phyloP scores from a whole-genome alignment of 92 coral and sea anemone genomes.

The Siderastrea radians region DNA sequence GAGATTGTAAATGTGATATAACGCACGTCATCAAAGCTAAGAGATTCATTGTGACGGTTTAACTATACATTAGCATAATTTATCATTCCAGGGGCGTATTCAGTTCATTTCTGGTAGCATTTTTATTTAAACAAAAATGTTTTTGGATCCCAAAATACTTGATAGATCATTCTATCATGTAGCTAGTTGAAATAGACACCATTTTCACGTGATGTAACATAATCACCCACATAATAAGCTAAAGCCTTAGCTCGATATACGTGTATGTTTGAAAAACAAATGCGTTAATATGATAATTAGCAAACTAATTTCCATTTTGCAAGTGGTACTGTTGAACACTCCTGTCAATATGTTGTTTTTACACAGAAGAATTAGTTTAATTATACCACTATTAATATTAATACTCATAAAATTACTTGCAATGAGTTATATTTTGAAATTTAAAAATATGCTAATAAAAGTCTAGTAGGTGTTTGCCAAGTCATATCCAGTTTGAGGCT shows the following conservation, averaged over 20 bases:
- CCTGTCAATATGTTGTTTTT: too few relatives aligned
- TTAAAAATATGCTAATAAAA: too few relatives aligned
- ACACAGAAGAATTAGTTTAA: too few relatives aligned
- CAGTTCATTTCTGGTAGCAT: background rate
- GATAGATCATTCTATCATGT: background rate
- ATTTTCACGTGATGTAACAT: slow-evolving; percentile 23
- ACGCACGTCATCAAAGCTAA: background rate
- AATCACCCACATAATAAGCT: background rate
- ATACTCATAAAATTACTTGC: too few relatives aligned
- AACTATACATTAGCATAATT: background rate
- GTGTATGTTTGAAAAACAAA: background rate
- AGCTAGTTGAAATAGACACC: background rate
- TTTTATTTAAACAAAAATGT: background rate
- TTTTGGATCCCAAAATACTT: background rate
- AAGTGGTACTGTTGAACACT: too few relatives aligned
- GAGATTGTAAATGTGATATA: background rate
- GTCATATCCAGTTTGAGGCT: too few relatives aligned
- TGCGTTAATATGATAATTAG: background rate
- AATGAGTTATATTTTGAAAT: too few relatives aligned
- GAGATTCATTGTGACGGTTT: background rate
- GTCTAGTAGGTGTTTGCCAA: too few relatives aligned
- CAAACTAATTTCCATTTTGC: background rate
- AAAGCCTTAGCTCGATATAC: background rate
- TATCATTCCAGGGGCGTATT: background rate
- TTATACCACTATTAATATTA: too few relatives aligned